Evolutionary conservation across 2,888 invertebrate genomes (phyloP), one percentile per base, ranked within the genome.

Genomic region (Orthonevra nobilis): DNA sequence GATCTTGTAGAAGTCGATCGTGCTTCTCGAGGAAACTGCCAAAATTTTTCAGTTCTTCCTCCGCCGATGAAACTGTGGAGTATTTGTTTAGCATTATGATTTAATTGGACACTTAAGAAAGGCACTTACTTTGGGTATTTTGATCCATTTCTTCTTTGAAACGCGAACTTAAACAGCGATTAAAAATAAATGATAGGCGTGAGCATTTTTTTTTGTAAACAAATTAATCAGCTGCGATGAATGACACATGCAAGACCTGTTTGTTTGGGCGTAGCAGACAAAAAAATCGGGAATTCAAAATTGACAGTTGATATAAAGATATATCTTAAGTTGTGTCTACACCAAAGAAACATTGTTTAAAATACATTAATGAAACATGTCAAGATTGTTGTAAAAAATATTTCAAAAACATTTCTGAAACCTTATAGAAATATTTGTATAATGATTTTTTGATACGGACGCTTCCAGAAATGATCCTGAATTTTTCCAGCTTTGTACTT

Each of bases 11-110:
- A 61, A 85, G 84, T 10, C 77, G 73, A 66, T 86, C 85, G 32
- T 88, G 84, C n/a, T 82, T 81, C 54, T 86, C 84, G 19, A 88
- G 83, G 48, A 88, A 88, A 7, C 72, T 50, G 4, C 86, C 87
- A 73, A 86, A 88, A 14, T 83, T 83, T 70, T 83, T 86, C 0
- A 89, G 81, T 68, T 87, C 87, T 40, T 86, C 85, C 75, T 88
- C 88, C 50, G 87, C 88, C 0, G 84, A 85, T 7, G 84, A 81
- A 40, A 85, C 86, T 86, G 19, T 15, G 6, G 6, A 5, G 3
- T 2, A 9, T 9, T 3, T 2, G n/a, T 1, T 44, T 9, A 10
- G 10, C 0, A 9, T 34, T 7, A 1, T 7, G 9, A 19, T n/a
- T 26, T 1, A 28, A n/a, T 20, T n/a, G 28, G 23, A 9, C 15